Evolutionary conservation across 2,113 vertebrate genomes (phyloP).

Genomic region (Hystrix brachyura): DNA sequence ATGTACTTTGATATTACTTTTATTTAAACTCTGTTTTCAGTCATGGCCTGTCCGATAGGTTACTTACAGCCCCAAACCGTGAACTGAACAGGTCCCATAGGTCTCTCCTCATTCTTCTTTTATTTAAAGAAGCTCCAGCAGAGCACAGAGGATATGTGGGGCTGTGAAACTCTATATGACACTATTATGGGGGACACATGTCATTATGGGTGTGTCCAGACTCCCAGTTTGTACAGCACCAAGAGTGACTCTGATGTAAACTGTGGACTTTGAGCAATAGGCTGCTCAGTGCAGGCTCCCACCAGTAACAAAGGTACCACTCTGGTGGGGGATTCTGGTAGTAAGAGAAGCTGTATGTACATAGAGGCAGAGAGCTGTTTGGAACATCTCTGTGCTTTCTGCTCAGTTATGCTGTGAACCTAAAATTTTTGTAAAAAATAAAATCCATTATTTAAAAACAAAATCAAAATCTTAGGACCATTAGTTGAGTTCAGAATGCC

Average conservation of each 20-base stretch:
- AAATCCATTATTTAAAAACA: neutral
- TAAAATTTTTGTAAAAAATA: slow-evolving; percentile 4
- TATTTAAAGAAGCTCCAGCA: neutral
- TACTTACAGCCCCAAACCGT: neutral
- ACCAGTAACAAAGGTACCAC: neutral
- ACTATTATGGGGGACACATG: neutral
- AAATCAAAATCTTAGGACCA: neutral
- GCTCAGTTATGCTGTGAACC: neutral
- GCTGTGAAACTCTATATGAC: neutral
- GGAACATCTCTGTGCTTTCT: neutral
- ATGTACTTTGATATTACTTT: neutral
- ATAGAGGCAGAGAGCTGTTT: neutral
- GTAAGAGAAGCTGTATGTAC: neutral
- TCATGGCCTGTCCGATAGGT: neutral
- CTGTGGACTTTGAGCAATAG: neutral
- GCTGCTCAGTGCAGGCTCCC: neutral
- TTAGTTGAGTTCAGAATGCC: neutral
- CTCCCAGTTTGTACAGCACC: no score
- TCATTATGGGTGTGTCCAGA: neutral
- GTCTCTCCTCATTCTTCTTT: neutral
- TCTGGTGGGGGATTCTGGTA: neutral
- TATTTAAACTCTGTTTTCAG: neutral
- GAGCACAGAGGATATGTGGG: neutral
- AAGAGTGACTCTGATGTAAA: neutral
- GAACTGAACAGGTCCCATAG: neutral